Evolutionary conservation across 2,888 invertebrate genomes (phyloP).

Genomic region (Callinectes sapidus): DNA sequence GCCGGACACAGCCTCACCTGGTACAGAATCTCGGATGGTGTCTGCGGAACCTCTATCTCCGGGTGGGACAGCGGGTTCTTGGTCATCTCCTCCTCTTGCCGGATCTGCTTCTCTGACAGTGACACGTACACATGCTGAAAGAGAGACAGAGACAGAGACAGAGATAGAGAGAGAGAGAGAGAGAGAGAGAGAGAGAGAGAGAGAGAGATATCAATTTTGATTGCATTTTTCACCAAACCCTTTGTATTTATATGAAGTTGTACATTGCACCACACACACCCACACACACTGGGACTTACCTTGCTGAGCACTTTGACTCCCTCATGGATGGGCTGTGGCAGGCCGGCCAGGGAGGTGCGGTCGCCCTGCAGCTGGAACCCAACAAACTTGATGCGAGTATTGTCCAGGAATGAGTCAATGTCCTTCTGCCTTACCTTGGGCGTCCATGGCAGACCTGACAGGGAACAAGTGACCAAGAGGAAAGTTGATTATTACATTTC

Average conservation of each 20-base stretch:
- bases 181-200: not conserved
- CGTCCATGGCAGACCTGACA: constrained; percentile 90
- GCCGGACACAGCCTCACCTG: constrained; percentile 76
- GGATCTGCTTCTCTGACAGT: constrained; percentile 92
- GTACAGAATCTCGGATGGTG: constrained; percentile 92
- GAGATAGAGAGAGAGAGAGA: constrained; percentile 20
- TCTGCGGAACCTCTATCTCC: constrained; percentile 87
- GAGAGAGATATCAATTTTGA: not conserved
- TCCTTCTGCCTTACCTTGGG: constrained; percentile 97
- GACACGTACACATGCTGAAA: constrained; percentile 92
- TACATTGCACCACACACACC: not conserved
- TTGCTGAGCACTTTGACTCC: constrained; percentile 91
- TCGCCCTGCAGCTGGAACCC: constrained; percentile 92
- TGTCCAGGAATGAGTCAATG: constrained; percentile 93
- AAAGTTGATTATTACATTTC: not conserved
- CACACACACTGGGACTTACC: constrained; percentile 75
- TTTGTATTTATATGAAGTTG: not conserved
- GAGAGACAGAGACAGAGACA: not conserved
- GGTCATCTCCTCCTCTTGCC: constrained; percentile 83
- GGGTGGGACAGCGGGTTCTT: constrained; percentile 91
- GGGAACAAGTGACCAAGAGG: not conserved
- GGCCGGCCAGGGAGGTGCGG: constrained; percentile 90
- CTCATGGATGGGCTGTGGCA: constrained; percentile 97
- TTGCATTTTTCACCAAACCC: not conserved
- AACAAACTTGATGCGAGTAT: constrained; percentile 94